A percentile compares a stretch with the other conserved stretches of the same genome.
Conservation (phyloP, 1,140 invertebrate species). For the Eciton burchellii region DNA sequence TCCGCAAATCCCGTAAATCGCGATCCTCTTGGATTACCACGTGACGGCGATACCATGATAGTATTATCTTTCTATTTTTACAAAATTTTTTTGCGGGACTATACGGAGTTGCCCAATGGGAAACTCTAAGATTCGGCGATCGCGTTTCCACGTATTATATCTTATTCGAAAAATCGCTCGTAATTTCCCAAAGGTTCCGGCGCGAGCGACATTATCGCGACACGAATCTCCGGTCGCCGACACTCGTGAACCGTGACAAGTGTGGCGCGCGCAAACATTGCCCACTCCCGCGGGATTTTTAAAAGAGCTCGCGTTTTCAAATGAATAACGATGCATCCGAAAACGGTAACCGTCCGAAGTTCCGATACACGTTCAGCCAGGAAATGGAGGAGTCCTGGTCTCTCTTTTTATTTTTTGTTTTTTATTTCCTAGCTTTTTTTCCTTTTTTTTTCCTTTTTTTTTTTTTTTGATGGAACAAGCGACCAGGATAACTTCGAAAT, state of each 20-base stretch:
- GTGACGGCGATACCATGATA: neutral
- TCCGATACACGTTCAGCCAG: neutral
- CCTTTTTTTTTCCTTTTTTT: too few species aligned
- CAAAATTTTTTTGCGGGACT: conserved; percentile 1
- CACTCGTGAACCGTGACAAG: neutral
- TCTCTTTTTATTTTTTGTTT: too few species aligned
- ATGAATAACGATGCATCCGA: conserved; percentile 27
- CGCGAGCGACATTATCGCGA: conserved; percentile 9
- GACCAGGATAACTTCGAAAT: neutral
- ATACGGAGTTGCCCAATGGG: neutral
- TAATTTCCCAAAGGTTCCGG: conserved; percentile 23
- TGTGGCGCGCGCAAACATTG: neutral
- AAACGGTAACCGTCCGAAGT: conserved; percentile 21
- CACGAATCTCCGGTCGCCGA: neutral
- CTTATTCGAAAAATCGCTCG: conserved; percentile 15
- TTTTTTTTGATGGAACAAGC: too few species aligned
- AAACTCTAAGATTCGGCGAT: conserved; percentile 14
- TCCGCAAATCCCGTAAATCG: conserved; percentile 20
- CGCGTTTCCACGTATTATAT: neutral
- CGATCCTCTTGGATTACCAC: neutral
- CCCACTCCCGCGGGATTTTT: neutral
- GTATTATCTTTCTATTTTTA: conserved; percentile 4
- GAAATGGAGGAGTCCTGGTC: neutral
- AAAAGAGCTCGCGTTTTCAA: neutral
- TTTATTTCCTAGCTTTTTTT: too few species aligned